Percentiles rank a stretch among this genome's conserved stretches.
phyloP scores from a whole-genome alignment of 2,113 vertebrate genomes.

The Pedionomus torquatus region DNA sequence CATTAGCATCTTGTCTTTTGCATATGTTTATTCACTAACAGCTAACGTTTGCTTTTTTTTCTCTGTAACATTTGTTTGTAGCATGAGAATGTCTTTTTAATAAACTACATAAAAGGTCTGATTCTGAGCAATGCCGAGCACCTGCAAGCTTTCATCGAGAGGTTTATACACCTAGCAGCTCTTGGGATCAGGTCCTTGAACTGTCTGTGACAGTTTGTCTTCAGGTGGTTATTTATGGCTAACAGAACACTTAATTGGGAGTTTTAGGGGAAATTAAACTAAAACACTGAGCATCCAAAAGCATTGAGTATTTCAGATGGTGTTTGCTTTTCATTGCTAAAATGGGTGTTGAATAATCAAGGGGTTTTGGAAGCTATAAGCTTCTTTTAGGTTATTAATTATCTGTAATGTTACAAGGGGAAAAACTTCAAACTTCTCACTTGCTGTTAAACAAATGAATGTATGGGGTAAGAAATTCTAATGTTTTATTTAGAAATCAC shows the following conservation, averaged over 20 bases:
- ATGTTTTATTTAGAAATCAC: neutral
- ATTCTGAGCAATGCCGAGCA: slow-evolving; percentile 62
- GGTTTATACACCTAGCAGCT: neutral
- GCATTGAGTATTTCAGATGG: neutral
- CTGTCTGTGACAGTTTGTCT: neutral
- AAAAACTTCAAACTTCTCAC: neutral
- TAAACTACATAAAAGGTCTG: slow-evolving; percentile 66
- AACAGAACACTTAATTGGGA: neutral
- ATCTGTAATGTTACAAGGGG: neutral
- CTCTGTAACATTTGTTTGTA: slow-evolving; percentile 71
- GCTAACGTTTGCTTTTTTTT: slow-evolving; percentile 72
- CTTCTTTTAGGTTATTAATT: neutral
- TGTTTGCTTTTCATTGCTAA: neutral
- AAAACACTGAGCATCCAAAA: neutral
- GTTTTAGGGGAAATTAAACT: neutral
- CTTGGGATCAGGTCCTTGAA: slow-evolving; percentile 10
- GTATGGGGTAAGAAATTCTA: neutral
- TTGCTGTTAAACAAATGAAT: neutral
- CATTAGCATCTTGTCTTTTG: slow-evolving; percentile 50
- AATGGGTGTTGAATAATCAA: neutral
- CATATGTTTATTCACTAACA: slow-evolving; percentile 60
- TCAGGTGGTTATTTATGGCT: neutral
- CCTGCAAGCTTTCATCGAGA: slow-evolving; percentile 8
- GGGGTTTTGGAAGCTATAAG: neutral
- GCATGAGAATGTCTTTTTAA: slow-evolving; percentile 76